Percentiles rank a stretch among this genome's conserved stretches.
These are phyloP conservation scores for Gryllus longicercus DNA, from an alignment of 2,888 invertebrate species.

Conservation along the genomic window DNA sequence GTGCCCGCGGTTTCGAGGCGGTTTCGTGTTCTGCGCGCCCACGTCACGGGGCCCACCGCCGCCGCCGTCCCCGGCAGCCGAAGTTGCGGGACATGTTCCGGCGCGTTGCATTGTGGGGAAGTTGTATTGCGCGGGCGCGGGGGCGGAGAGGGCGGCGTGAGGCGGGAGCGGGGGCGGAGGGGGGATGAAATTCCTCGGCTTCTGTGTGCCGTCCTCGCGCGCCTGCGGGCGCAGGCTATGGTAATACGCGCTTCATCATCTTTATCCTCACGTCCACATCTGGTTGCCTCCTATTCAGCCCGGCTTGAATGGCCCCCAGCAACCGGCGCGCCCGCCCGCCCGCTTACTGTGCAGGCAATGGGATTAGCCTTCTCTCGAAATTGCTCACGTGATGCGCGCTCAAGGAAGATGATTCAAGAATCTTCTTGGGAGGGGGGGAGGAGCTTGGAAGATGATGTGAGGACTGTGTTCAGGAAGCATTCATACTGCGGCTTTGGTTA, in stretches of 20 bases:
- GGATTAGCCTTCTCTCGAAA: constrained; percentile 1
- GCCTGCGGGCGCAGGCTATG: neutral
- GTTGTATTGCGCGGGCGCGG: neutral
- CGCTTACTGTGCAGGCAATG: neutral
- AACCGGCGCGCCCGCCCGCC: neutral
- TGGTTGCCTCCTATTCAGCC: neutral
- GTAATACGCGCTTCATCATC: constrained; percentile 17
- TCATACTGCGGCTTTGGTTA: too few species aligned
- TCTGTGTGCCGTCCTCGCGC: neutral
- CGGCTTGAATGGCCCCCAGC: neutral
- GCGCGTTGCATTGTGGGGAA: neutral
- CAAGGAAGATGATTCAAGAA: too few species aligned
- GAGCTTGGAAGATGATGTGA: too few species aligned
- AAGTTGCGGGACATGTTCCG: neutral
- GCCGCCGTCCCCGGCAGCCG: neutral
- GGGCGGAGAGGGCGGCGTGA: neutral
- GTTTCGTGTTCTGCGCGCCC: neutral
- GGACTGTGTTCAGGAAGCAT: too few species aligned
- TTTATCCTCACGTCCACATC: constrained; percentile 17
- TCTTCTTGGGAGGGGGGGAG: too few species aligned
- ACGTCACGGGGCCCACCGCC: neutral
- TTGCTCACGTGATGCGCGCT: neutral
- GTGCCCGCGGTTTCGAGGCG: neutral
- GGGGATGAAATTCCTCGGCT: too few species aligned
- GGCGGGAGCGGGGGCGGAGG: neutral